Base-by-base conservation (phyloP, 2,888 invertebrate species). In the Thysanoteuthis rhombus region DNA sequence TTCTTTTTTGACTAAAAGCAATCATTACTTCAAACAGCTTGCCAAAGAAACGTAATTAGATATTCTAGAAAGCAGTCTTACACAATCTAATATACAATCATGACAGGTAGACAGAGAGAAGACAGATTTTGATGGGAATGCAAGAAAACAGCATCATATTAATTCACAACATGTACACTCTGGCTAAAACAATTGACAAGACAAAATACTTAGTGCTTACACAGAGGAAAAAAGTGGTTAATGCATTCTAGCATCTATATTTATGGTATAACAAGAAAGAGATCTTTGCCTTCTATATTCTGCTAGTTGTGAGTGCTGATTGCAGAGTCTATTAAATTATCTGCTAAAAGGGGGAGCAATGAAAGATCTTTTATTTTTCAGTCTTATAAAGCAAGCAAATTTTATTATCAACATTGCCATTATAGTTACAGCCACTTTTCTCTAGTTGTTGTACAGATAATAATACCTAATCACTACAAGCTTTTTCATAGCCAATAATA, bases 1-100 rank as follows among this genome's bases (percentile, higher is more conserved):
- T 75, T 36, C 36, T 75, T n/a, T 75, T 75, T 75, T 75, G 75
- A 75, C 75, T 75, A 75, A 75, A 75, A 75, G 75, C 75, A 75
- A 75, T 75, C n/a, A 75, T 75, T 75, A 75, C 75, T 75, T 75
- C n/a, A n/a, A n/a, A n/a, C 75, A 75, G 75, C 75, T 75, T 75
- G 75, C 75, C 75, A 75, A 75, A 75, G 75, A 75, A 75, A 75
- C 12, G 19, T 75, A 75, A 75, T 75, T 75, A n/a, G 36, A 75
- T 75, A 75, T n/a, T 75, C n/a, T 75, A 36, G n/a, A 75, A 75
- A n/a, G 75, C 75, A 75, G 75, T n/a, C 75, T 75, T 75, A 75
- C 75, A 75, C 75, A 75, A 75, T 75, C 75, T 75, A 75, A 75
- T 75, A n/a, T 75, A 75, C 75, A 75, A n/a, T 75, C 75, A 75